Base-by-base conservation (phyloP, 2,797 vertebrate species). In the Coilia nasus region DNA sequence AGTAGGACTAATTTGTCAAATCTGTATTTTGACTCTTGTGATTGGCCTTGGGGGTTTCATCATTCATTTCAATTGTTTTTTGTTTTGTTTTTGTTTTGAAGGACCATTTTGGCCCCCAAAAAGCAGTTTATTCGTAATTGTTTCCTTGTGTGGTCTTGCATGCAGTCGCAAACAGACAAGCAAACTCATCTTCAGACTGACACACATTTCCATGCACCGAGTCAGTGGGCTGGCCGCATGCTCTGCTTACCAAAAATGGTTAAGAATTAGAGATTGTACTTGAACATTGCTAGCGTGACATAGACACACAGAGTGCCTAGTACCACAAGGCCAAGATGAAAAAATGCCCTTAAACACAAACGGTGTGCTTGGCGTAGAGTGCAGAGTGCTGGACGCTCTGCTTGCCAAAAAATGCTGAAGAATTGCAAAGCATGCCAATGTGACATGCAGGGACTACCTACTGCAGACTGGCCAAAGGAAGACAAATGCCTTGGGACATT, bases 111-210 rank as follows among this genome's bases (percentile, higher is more conserved):
- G 67, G 9, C 62, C 23, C 23, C 35, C 23, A 25, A 15, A 71
- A 64, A 71, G 5, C 17, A 78, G 35, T 78, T 78, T 1, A 78
- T 12, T 41, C 71, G 21, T 78, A 44, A 78, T 78, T 78, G 35
- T 78, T 44, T 75, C 67, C 67, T 75, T 78, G 71, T 44, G 71
- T 44, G 31, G 35, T 78, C 35, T 44, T 7, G 10, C 71, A 78
- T 44, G 71, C 44, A 41, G 44, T 12, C 2, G 15, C 71, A 78
- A 1, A 78, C 35, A 78, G 19, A 31, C 71, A 78, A 7, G 44
- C 35, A 41, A 78, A 17, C 71, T 31, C 31, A 21, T 44, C 71
- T 41, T 78, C 71, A 44, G 41, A 78, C 71, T 78, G 2, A 10
- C 44, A 31, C 31, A 78, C 35, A 44, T 78, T 11, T 78, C 71